These are phyloP conservation scores for Lamellibrachia columna DNA, from an alignment of 2,888 invertebrate genomes.

Conservation along the genomic window DNA sequence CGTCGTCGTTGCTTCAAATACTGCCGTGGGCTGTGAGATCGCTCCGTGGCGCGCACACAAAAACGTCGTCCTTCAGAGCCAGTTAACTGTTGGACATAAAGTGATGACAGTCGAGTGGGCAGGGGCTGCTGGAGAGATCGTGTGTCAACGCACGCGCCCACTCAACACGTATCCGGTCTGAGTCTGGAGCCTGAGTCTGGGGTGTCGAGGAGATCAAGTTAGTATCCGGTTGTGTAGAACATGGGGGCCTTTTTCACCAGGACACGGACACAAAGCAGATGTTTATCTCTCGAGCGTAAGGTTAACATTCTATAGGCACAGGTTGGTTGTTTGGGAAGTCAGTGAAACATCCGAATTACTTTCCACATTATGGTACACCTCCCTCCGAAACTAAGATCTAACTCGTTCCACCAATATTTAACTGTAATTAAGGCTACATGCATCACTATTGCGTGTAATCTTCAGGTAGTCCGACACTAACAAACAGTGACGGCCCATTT, in stretches of 20 bases:
- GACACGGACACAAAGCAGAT: no score
- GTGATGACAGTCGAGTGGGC: not conserved
- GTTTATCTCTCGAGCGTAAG: no score
- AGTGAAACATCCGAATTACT: no score
- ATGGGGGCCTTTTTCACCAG: not conserved
- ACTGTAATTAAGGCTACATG: no score
- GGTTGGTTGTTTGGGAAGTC: no score
- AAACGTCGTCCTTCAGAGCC: not conserved
- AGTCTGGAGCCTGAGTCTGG: not conserved
- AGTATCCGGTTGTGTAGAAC: not conserved
- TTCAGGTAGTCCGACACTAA: no score
- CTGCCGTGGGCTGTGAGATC: not conserved
- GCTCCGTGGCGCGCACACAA: not conserved
- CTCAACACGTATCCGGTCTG: not conserved
- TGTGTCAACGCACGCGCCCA: not conserved
- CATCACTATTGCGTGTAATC: no score
- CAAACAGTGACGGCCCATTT: no score
- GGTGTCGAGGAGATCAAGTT: not conserved
- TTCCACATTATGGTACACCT: no score
- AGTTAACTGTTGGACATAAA: not conserved
- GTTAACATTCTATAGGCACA: no score
- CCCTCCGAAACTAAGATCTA: no score
- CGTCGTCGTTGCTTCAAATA: not conserved
- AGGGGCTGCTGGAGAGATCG: not conserved
- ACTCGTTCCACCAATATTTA: no score